Evolutionary conservation across 2,797 vertebrate species (phyloP), one percentile per base, ranked within the genome.

Genomic region (Rhabdomys pumilio): DNA sequence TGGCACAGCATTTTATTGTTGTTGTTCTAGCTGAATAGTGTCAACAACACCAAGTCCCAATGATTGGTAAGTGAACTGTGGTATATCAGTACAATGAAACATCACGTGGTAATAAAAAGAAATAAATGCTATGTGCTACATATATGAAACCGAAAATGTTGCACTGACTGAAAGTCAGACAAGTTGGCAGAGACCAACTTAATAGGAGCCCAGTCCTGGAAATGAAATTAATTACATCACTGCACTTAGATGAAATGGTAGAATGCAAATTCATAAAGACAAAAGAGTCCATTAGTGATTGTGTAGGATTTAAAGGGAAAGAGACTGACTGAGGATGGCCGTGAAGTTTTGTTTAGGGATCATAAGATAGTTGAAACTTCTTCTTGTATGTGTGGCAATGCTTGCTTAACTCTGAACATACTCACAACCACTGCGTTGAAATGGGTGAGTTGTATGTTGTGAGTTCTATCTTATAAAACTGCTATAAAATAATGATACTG

Each of bases 161-260:
- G 4, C 20, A n/a, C 41, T 34, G 79, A 67, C 41, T 82, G 57
- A 93, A 96, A 89, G 15, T 31, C 19, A 38, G 26, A 57, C 77
- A 92, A 29, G 86, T 14, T 85, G 63, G 11, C 83, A 65, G 53
- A 31, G 31, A 67, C 0, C 9, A 47, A 20, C 82, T 65, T 47
- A 31, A 31, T 65, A 1, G 29, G 61, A 53, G 12, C 63, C 31
- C 9, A 3, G 83, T 53, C 24, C 31, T 53, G 44, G 63, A 85
- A 50, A 85, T 53, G 44, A 85, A 50, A 57, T 4, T 6, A 47
- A 47, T 59, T 73, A 17, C 3, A 91, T 22, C 29, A 63, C 24
- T 88, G 29, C 34, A 44, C 69, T 69, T 92, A 81, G 20, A 41
- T 65, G 69, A 89, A 85, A 93, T 81, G 13, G 34, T 65, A 90